Evolutionary conservation across 2,888 invertebrate species (phyloP).

Genomic region (Drosophila putrida): DNA sequence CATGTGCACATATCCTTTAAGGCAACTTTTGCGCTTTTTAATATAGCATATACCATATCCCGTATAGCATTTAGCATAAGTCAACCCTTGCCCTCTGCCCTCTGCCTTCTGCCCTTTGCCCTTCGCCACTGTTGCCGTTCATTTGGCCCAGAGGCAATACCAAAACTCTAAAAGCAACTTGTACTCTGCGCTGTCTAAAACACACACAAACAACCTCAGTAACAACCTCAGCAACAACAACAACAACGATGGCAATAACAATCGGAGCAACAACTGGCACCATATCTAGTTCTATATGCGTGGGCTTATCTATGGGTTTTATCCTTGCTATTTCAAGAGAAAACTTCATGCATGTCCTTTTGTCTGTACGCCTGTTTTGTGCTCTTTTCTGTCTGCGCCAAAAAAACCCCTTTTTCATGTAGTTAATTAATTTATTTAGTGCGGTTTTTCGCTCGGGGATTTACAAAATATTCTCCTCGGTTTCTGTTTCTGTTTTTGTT

Average conservation of each 20-base stretch:
- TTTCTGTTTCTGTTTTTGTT: conserved; percentile 30
- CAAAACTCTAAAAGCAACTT: conserved; percentile 60
- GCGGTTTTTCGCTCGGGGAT: conserved; percentile 77
- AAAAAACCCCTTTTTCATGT: conserved; percentile 66
- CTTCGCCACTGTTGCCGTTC: conserved; percentile 40
- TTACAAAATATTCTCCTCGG: conserved; percentile 63
- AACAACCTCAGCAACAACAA: conserved; percentile 17
- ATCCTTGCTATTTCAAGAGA: conserved; percentile 22
- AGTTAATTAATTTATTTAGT: conserved; percentile 83
- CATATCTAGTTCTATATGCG: conserved; percentile 47
- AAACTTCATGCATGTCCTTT: conserved; percentile 51
- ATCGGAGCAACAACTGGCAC: conserved; percentile 30
- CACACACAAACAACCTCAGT: conserved; percentile 32
- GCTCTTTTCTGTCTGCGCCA: conserved; percentile 38
- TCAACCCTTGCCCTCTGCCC: conserved; percentile 18
- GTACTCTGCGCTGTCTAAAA: conserved; percentile 47
- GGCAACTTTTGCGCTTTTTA: conserved; percentile 71
- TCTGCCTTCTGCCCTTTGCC: conserved; percentile 7
- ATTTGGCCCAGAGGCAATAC: conserved; percentile 53
- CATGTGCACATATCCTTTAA: conserved; percentile 61
- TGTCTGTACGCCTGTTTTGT: conserved; percentile 43
- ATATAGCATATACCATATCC: conserved; percentile 36
- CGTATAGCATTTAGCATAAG: conserved; percentile 20
- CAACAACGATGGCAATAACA: conserved; percentile 7
- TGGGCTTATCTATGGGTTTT: conserved; percentile 42